These are phyloP conservation scores for Bruchidius siliquastri DNA, from an alignment of 2,888 invertebrate species.

Conservation along the genomic window DNA sequence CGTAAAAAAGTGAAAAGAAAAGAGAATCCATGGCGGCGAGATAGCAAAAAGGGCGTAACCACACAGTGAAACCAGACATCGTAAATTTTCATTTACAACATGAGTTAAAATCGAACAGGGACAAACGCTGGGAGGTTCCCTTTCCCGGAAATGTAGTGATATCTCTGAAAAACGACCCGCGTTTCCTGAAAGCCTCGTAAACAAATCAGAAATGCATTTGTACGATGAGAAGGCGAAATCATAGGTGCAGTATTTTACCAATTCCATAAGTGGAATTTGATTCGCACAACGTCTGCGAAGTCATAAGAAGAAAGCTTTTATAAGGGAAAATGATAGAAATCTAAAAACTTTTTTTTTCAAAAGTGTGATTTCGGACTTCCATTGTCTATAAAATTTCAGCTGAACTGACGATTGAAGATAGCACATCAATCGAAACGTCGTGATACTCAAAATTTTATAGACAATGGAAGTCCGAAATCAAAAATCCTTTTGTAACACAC, in stretches of 20 bases:
- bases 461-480: too few relatives aligned
- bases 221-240: background rate
- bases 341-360: too few relatives aligned
- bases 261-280: background rate
- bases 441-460: too few relatives aligned
- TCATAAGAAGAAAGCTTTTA: too few relatives aligned
- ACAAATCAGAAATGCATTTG: background rate
- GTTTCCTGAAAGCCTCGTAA: background rate
- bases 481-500: too few relatives aligned
- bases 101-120: background rate
- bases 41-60: background rate
- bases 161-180: background rate
- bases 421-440: too few relatives aligned
- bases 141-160: background rate
- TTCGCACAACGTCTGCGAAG: too few relatives aligned
- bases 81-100: background rate
- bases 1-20: background rate
- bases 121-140: background rate
- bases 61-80: background rate
- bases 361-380: too few relatives aligned
- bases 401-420: too few relatives aligned
- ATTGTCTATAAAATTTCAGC: too few relatives aligned
- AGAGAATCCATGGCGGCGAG: background rate
- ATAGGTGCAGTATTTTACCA: background rate
- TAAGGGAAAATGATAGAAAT: too few relatives aligned